Evolutionary conservation across 1,140 invertebrate species (phyloP).

Genomic region (Dysdera silvatica): DNA sequence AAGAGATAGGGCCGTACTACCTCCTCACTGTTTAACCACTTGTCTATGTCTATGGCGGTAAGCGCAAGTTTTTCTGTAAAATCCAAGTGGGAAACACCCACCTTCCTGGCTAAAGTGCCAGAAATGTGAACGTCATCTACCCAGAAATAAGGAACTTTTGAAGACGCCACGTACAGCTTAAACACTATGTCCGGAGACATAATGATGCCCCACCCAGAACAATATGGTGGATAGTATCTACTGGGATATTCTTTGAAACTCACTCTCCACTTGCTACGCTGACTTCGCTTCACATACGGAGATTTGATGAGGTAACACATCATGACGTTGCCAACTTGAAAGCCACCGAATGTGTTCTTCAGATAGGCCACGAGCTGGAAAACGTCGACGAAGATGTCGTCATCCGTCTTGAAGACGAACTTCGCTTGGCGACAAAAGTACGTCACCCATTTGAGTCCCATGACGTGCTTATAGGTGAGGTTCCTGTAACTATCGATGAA

Average conservation of each 20-base stretch:
- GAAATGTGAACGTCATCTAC: slow-evolving; percentile 76
- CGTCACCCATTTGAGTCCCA: slow-evolving; percentile 71
- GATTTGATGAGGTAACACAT: slow-evolving; percentile 32
- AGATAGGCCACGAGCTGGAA: slow-evolving; percentile 57
- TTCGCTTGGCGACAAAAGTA: slow-evolving; percentile 55
- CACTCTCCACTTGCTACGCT: slow-evolving; percentile 44
- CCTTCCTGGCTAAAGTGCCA: slow-evolving; percentile 57
- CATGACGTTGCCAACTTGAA: slow-evolving; percentile 28
- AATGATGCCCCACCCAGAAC: slow-evolving; percentile 45
- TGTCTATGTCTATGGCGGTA: slow-evolving; percentile 14
- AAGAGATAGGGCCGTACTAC: slow-evolving; percentile 32
- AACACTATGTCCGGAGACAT: slow-evolving; percentile 41
- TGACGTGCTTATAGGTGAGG: slow-evolving; percentile 75
- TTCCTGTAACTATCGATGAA: slow-evolving; percentile 74
- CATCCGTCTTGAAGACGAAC: slow-evolving; percentile 71
- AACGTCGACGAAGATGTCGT: slow-evolving; percentile 69
- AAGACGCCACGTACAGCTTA: slow-evolving; percentile 36
- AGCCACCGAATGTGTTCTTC: slow-evolving; percentile 33
- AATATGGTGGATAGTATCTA: slow-evolving; percentile 45
- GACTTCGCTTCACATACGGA: slow-evolving; percentile 33
- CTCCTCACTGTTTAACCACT: slow-evolving; percentile 27
- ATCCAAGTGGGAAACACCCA: slow-evolving; percentile 53
- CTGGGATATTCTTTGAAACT: slow-evolving; percentile 40
- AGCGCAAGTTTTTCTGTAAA: slow-evolving; percentile 42
- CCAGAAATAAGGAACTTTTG: slow-evolving; percentile 59